These are phyloP conservation scores for Lepidocyrtoides sp. DNA, from an alignment of 2,888 invertebrate genomes.

Conservation along the genomic window DNA sequence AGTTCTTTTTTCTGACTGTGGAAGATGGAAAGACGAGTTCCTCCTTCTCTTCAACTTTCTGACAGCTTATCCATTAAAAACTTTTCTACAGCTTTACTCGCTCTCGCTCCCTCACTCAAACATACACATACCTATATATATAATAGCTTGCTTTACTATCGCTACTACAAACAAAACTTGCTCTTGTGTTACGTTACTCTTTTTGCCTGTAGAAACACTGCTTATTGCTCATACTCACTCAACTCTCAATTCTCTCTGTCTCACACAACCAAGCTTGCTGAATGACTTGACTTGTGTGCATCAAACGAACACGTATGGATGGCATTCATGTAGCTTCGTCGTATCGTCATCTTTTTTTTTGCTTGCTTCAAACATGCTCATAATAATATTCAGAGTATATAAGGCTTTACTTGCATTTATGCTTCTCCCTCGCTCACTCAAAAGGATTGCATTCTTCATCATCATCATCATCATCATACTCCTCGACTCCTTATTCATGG, in stretches of 20 bases:
- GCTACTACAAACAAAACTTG: not conserved
- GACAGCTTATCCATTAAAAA: conserved; percentile 84
- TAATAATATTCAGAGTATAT: not conserved
- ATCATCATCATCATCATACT: conserved; percentile 4
- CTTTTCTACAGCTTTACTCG: conserved; percentile 71
- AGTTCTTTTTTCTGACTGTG: conserved; percentile 77
- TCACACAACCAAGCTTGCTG: not conserved
- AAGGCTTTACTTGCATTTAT: conserved; percentile 4
- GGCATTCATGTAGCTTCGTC: conserved; percentile 47
- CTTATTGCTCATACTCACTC: not conserved
- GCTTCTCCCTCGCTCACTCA: not conserved
- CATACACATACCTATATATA: conserved; percentile 21
- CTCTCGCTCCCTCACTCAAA: conserved; percentile 38
- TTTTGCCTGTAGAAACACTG: too few species aligned
- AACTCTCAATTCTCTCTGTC: too few species aligned
- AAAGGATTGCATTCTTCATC: conserved; percentile 51
- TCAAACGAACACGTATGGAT: conserved; percentile 52
- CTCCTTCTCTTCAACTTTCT: conserved; percentile 80
- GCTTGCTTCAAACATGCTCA: not conserved
- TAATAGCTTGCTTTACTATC: conserved; percentile 11
- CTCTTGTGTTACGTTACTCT: not conserved
- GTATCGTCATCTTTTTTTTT: not conserved
- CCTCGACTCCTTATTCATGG: too few species aligned
- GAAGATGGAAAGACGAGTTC: conserved; percentile 79
- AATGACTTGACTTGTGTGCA: conserved; percentile 54